These are phyloP conservation scores for Heliconius ethilla DNA, from an alignment of 2,888 invertebrate species.

Conservation along the genomic window DNA sequence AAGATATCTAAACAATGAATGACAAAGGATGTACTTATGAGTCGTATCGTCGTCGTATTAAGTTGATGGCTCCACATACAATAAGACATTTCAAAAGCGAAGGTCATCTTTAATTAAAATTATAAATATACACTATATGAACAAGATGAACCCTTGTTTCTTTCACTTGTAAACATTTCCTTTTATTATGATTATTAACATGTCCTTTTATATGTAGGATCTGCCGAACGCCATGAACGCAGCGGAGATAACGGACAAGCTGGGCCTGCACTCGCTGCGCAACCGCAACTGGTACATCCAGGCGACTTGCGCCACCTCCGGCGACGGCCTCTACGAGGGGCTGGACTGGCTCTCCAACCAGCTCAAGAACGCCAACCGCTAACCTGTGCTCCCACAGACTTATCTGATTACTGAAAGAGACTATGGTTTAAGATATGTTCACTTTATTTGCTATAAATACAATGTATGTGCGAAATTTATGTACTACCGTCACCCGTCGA, in stretches of 20 bases:
- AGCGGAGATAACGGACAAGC: conserved; percentile 99
- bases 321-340: conserved; percentile 99
- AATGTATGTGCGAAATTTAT: conserved; percentile 80
- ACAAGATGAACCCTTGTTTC: no score
- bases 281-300: conserved; percentile 99
- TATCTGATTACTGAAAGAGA: conserved; percentile 79
- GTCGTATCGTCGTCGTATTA: no score
- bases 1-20: not conserved
- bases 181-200: no score
- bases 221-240: conserved; percentile 99
- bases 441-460: conserved; percentile 82
- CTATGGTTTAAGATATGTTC: conserved; percentile 82
- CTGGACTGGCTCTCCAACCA: conserved; percentile 99
- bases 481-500: conserved; percentile 72
- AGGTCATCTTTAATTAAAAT: no score
- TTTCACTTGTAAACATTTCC: no score
- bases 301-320: conserved; percentile 99
- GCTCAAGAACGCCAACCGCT: conserved; percentile 99
- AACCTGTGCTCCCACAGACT: conserved; percentile 78
- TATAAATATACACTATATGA: no score
- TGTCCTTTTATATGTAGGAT: conserved; percentile 84
- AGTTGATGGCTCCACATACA: no score
- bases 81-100: no score
- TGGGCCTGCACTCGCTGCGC: conserved; percentile 98
- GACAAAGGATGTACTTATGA: conserved; percentile 1